These are phyloP conservation scores for Aplodontia rufa DNA, from an alignment of 2,113 vertebrate species.

Conservation along the genomic window DNA sequence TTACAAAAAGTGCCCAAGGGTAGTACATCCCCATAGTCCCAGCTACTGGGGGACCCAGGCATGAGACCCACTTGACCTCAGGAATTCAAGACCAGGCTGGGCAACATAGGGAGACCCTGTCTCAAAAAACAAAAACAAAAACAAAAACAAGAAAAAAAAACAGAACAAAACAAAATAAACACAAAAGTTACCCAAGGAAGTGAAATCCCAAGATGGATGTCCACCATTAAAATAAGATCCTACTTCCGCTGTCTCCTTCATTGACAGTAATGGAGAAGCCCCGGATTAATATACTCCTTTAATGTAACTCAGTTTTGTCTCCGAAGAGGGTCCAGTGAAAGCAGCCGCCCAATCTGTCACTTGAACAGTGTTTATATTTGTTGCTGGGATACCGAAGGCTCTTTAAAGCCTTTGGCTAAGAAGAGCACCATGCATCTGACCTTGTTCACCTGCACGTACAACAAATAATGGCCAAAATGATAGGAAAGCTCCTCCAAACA, in stretches of 20 bases:
- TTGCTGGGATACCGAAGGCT: conserved; percentile 72
- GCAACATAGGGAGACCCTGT: background rate
- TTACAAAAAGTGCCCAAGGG: conserved; percentile 33
- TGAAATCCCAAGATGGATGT: background rate
- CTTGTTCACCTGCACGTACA: conserved; percentile 66
- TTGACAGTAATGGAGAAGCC: background rate
- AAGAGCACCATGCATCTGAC: conserved; percentile 69
- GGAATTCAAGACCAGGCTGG: background rate
- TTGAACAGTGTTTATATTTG: conserved; percentile 73
- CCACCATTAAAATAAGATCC: background rate
- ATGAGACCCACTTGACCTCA: background rate
- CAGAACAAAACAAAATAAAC: background rate
- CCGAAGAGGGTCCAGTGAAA: conserved; percentile 56
- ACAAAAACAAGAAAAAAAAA: background rate
- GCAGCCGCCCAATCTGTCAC: conserved; percentile 53
- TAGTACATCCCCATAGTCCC: background rate
- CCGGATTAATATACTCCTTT: conserved; percentile 39
- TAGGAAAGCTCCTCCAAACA: conserved; percentile 64
- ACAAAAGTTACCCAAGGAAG: conserved; percentile 37
- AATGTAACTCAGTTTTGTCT: conserved; percentile 60
- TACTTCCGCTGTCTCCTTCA: background rate
- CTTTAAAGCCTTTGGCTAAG: conserved; percentile 72
- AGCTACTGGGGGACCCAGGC: background rate
- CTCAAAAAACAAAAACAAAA: background rate
- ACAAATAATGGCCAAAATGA: conserved; percentile 66